phyloP scores from a whole-genome alignment of 2,797 vertebrate genomes.

The Lepilemur septentrionalis region DNA sequence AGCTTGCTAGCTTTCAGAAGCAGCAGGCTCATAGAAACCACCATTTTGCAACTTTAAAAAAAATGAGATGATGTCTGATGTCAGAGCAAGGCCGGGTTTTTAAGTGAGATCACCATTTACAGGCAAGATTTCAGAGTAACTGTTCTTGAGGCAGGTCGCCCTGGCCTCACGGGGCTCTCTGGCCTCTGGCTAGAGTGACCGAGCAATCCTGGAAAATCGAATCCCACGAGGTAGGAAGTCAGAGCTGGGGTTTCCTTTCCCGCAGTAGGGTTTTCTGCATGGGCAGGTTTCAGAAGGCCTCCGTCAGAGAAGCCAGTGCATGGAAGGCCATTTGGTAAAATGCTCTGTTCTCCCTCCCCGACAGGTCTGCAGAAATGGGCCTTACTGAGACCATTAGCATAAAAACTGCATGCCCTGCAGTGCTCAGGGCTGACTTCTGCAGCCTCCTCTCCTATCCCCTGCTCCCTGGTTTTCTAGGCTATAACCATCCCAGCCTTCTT shows the following conservation, averaged over 20 bases:
- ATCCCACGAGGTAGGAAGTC: not conserved
- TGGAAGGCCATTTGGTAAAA: not conserved
- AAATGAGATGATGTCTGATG: not conserved
- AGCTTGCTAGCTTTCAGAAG: not conserved
- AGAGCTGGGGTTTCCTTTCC: not conserved
- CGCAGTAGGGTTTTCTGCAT: too few species aligned
- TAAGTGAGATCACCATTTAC: not conserved
- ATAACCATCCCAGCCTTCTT: not conserved
- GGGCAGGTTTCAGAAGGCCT: not conserved
- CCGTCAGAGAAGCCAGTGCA: not conserved
- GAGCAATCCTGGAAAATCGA: not conserved
- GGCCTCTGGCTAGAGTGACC: not conserved
- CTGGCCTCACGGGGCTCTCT: not conserved
- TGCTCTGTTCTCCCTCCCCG: not conserved
- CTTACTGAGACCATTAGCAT: not conserved
- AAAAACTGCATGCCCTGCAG: not conserved
- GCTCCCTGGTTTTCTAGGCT: not conserved
- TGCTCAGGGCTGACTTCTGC: not conserved
- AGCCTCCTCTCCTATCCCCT: not conserved
- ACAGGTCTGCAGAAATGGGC: not conserved
- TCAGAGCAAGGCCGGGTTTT: not conserved
- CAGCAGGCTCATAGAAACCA: not conserved
- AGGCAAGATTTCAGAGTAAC: not conserved
- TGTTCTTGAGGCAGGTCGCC: not conserved
- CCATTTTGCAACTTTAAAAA: not conserved